Base-by-base conservation (phyloP, 2,888 invertebrate genomes). In the Acrobasis repandana region DNA sequence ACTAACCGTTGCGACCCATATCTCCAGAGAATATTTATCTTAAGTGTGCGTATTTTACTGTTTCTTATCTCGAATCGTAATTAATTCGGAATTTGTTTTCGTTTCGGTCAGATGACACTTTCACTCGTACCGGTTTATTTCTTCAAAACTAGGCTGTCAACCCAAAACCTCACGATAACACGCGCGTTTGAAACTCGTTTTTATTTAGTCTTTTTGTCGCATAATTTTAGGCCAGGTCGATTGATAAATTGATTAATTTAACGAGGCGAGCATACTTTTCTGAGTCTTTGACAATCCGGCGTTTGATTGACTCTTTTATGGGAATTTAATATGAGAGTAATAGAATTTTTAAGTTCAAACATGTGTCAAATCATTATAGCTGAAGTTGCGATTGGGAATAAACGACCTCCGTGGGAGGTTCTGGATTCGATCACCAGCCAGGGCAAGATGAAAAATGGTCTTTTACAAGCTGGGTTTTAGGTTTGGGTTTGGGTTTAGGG, bases 111-210 rank as follows among this genome's bases (percentile, higher is more conserved):
- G 58, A 46, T 51, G 59, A 59, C 51, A 59, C 59, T 59, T 59
- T 59, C 59, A 52, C 59, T 59, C 14, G 33, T 51, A 59, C 59
- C 59, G 59, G 59, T 51, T 59, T 57, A 11, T 51, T 33, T 34
- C 34, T 36, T 36, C 15, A 10, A 52, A 52, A 52, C 36, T 52
- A 52, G 52, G 52, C 18, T 52, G 52, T 52, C 52, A 52, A 34
- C 51, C n/a, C n/a, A n/a, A n/a, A 15, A 36, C 34, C 34, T 10
- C 15, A 36, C 36, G 52, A 52, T 52, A 36, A 52, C 34, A 18
- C 9, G 36, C 36, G 16, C 4, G 34, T 36, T 36, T 16, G 1
- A 18, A 52, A 50, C 50, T 28, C 2, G 50, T 50, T 50, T 50
- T 14, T 18, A 49, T 28, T 28, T 1, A n/a, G 50, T 14, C 33